These are phyloP conservation scores for Cydia amplana DNA, from an alignment of 1,140 invertebrate genomes.

Conservation along the genomic window DNA sequence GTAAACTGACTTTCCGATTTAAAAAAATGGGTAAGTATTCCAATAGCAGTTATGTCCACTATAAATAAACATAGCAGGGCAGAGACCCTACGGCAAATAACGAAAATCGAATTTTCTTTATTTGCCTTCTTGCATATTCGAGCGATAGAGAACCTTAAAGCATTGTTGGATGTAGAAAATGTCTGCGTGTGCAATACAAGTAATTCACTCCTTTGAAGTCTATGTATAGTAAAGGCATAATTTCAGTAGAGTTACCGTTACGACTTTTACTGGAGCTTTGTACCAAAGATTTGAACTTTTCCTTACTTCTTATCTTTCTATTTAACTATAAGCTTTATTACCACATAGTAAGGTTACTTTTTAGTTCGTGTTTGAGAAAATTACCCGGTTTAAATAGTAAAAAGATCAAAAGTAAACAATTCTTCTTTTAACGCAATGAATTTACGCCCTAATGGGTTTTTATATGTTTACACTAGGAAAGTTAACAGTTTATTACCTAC, in stretches of 20 bases:
- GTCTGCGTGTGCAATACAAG: too few species aligned
- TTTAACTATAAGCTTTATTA: background rate
- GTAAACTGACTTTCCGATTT: too few species aligned
- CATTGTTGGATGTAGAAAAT: too few species aligned
- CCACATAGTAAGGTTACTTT: background rate
- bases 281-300: background rate
- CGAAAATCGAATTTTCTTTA: too few species aligned
- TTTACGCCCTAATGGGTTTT: background rate
- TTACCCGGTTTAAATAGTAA: background rate
- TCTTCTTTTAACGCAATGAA: background rate
- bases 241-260: background rate
- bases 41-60: too few species aligned
- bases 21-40: too few species aligned
- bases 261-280: background rate
- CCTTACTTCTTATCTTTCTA: background rate
- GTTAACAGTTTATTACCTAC: too few species aligned
- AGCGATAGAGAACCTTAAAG: too few species aligned
- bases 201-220: conserved; percentile 3
- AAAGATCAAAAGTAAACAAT: background rate
- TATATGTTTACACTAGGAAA: background rate
- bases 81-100: too few species aligned
- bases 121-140: too few species aligned
- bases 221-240: background rate
- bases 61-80: too few species aligned
- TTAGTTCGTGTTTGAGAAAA: background rate